Evolutionary conservation across 1,140 invertebrate genomes (phyloP).

Genomic region (Ridgeia piscesae): DNA sequence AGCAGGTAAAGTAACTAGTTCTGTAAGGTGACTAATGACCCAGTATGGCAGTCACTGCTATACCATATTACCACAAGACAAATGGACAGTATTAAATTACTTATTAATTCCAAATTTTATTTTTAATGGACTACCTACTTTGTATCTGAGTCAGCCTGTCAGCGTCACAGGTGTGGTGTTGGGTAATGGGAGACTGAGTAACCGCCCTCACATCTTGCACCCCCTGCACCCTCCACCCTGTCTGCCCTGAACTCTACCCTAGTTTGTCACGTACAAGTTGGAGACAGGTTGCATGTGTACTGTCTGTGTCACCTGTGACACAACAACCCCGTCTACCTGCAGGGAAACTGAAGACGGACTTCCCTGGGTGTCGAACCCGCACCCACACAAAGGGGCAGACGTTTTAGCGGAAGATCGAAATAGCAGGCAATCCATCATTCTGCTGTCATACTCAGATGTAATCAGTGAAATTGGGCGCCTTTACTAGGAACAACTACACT

Average conservation of each 20-base stretch:
- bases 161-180: neutral
- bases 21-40: neutral
- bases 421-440: neutral
- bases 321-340: neutral
- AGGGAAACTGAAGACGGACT: neutral
- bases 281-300: neutral
- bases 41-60: neutral
- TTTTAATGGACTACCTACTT: neutral
- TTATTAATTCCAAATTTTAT: neutral
- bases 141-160: neutral
- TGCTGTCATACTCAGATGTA: neutral
- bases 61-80: neutral
- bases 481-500: neutral
- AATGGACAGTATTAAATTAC: neutral
- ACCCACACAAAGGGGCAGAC: neutral
- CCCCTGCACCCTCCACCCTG: neutral
- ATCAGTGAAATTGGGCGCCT: neutral
- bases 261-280: neutral
- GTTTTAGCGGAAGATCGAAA: neutral
- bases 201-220: neutral
- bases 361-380: neutral
- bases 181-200: neutral
- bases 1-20: neutral
- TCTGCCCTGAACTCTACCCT: too few relatives aligned
- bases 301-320: neutral